Evolutionary conservation across 2,888 invertebrate species (phyloP), one percentile per base, ranked within the genome.

Genomic region (Drosophila tanythrix): DNA sequence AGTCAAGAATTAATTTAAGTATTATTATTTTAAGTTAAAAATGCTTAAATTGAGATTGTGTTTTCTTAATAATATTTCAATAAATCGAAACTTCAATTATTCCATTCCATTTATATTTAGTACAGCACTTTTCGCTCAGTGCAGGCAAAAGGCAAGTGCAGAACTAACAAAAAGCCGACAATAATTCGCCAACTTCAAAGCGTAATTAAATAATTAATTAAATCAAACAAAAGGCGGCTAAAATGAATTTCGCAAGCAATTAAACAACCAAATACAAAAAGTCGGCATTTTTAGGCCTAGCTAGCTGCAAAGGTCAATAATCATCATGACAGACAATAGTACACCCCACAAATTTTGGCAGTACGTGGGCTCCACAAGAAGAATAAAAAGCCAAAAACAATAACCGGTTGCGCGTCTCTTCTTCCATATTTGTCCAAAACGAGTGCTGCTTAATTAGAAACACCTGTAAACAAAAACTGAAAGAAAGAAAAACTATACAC

Each of bases 151-250:
- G 61, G 38, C 65, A 75, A 67, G 72, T 68, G 76, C 76, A 50
- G 60, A 51, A 74, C 27, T 5, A 38, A 13, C 38, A 38, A 56
- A 56, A 55, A 59, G 48, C 55, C 57, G 53, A 69, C 70, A 69
- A 83, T 25, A 88, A 86, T 87, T 80, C n/a, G 85, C 85, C 72
- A 88, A 81, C 77, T 77, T 85, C 74, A 80, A 46, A 79, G 88
- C 74, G 88, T 86, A 89, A 87, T 87, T 88, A 89, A 87, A 88
- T 88, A 87, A 89, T 87, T 87, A 87, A 87, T 89, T 89, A 83
- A 89, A 89, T 79, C 74, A 88, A 85, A 88, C 80, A 86, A 88
- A 79, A 79, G 70, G 67, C 67, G 74, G 66, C 69, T 25, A 72
- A 68, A 2, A 76, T 80, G 83, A 86, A 85, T 81, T 87, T 89